Base-by-base conservation (phyloP, 1,140 invertebrate genomes). In the Littorina saxatilis region DNA sequence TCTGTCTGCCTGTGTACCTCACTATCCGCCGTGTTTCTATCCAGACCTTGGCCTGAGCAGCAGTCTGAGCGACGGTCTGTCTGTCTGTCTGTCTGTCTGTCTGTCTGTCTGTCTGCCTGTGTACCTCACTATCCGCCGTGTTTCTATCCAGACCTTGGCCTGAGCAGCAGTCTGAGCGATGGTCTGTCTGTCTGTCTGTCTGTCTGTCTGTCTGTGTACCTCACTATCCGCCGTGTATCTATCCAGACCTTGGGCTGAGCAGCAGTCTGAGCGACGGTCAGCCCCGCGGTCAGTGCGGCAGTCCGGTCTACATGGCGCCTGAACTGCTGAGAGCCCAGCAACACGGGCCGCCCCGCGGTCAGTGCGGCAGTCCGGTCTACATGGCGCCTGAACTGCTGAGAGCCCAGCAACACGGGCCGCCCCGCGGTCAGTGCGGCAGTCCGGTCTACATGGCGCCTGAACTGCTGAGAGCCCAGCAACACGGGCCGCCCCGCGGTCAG, bases 391-490 rank as follows among this genome's bases (percentile, higher is more conserved):
- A 72, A 20, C 40, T 72, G 2, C 68, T 72, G 68, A 35, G 68
- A 4, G 68, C 9, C 2, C 68, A 72, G 15, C 35, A 20, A n/a
- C 68, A 72, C 37, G 68, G 68, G 5, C 68, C 68, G 7, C 27
- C 68, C 23, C n/a, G 68, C 40, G 37, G 68, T 39, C 68, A 72
- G 68, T 72, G 68, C 40, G 68, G 68, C 7, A 72, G 68, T 72
- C 68, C 68, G 9, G 27, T 72, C 1, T 72, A 72, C 68, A 72
- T 72, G 68, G 68, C 68, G 15, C 68, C 68, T 13, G 68, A 72
- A 20, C 40, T 72, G 2, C 68, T 72, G 68, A 35, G 68, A 4
- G 68, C 9, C 2, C 68, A 72, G 15, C 35, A 20, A n/a, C 68
- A 72, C 37, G 68, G 68, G 5, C 68, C 68, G 7, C 27, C 68